Conservation (phyloP, 1,140 invertebrate species). For the Magallana angulata region DNA sequence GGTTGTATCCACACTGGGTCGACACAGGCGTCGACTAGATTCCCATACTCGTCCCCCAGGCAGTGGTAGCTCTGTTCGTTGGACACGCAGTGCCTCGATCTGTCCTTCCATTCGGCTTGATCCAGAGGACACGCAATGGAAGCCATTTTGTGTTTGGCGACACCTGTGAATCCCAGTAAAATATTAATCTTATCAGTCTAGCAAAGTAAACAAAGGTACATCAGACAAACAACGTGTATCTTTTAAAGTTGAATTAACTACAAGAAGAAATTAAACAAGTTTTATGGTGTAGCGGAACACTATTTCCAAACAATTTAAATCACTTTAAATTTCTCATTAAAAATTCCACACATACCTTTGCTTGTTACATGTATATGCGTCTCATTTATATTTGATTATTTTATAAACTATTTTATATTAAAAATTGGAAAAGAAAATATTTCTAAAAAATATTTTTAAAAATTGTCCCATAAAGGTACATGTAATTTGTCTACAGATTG, state of each 20-base stretch:
- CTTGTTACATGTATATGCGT: too few relatives aligned
- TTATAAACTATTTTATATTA: too few relatives aligned
- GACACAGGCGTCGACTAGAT: background rate
- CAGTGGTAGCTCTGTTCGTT: background rate
- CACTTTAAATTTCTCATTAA: too few relatives aligned
- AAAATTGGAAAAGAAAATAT: too few relatives aligned
- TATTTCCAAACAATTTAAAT: background rate
- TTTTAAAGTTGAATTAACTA: background rate
- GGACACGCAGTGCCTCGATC: background rate
- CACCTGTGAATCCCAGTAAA: background rate
- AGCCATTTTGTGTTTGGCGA: background rate
- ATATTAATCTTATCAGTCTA: slow-evolving; percentile 20
- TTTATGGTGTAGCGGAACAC: background rate
- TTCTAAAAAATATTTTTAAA: too few relatives aligned
- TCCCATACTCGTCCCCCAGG: background rate
- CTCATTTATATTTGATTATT: too few relatives aligned
- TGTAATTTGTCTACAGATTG: too few relatives aligned
- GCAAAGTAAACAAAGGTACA: background rate
- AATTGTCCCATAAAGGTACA: too few relatives aligned
- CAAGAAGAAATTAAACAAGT: background rate
- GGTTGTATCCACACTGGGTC: background rate
- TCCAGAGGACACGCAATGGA: background rate
- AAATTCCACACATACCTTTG: too few relatives aligned
- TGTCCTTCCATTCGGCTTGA: background rate
- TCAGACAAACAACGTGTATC: background rate